Evolutionary conservation across 1,140 invertebrate species (phyloP).

Genomic region (Bathynomus jamesi): DNA sequence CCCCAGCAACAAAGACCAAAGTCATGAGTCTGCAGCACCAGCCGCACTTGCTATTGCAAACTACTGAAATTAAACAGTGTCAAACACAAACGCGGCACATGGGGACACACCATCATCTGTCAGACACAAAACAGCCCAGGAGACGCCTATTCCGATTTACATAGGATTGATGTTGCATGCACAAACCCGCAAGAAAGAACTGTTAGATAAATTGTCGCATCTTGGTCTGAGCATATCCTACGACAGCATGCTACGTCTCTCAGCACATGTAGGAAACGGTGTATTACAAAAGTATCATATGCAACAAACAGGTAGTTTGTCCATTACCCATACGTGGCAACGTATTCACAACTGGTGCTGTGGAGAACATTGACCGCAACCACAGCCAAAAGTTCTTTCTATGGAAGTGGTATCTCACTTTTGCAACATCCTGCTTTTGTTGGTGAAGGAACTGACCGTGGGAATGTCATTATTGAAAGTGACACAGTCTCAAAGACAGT

Average conservation of each 20-base stretch:
- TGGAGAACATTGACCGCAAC: background rate
- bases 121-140: slow-evolving; percentile 8
- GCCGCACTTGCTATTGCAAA: slow-evolving; percentile 1
- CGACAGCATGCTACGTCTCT: background rate
- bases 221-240: slow-evolving; percentile 15
- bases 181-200: slow-evolving; percentile 15
- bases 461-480: too few species aligned
- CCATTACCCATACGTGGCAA: background rate
- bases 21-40: too few species aligned
- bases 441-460: too few species aligned
- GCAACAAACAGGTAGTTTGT: background rate
- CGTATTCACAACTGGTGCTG: background rate
- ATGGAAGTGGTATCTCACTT: background rate
- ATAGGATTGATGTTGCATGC: slow-evolving; percentile 17
- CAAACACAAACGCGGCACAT: slow-evolving; percentile 4
- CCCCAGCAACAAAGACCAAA: slow-evolving; percentile 10
- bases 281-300: background rate
- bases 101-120: background rate
- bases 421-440: background rate
- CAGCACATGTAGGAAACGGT: background rate
- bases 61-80: slow-evolving; percentile 13
- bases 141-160: slow-evolving; percentile 14
- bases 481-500: background rate
- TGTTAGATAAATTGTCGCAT: slow-evolving; percentile 8
- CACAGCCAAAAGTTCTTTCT: background rate